Evolutionary conservation across 2,888 invertebrate genomes (phyloP).

Genomic region (Epinotia nisella): DNA sequence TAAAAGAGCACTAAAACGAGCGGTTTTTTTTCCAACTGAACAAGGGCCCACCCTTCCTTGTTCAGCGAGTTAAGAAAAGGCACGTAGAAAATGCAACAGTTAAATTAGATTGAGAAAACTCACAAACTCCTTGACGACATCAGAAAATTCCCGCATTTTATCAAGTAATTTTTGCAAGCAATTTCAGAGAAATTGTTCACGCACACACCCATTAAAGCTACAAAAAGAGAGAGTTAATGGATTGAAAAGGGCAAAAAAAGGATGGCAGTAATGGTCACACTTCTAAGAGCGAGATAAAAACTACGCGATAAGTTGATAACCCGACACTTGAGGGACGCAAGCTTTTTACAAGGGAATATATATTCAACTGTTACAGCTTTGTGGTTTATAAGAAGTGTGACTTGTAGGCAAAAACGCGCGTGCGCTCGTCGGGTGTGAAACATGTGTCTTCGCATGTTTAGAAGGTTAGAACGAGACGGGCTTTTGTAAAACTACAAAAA

Average conservation of each 20-base stretch:
- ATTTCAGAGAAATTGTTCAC: slow-evolving; percentile 33
- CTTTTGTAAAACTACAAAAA: no score
- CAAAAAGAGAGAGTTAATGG: slow-evolving; percentile 38
- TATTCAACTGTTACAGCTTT: slow-evolving; percentile 17
- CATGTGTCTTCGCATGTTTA: slow-evolving; percentile 6
- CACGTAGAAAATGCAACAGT: neutral
- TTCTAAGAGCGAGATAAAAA: slow-evolving; percentile 41
- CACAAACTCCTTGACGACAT: neutral
- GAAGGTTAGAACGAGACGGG: no score
- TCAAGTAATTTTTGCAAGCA: slow-evolving; percentile 31
- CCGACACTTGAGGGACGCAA: slow-evolving; percentile 32
- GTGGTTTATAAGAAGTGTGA: slow-evolving; percentile 4
- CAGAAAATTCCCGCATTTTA: slow-evolving; percentile 3
- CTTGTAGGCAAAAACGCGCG: slow-evolving; percentile 16
- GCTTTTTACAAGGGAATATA: slow-evolving; percentile 34
- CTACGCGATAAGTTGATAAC: slow-evolving; percentile 43
- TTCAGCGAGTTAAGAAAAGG: no score
- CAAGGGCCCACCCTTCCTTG: no score
- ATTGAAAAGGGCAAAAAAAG: slow-evolving; percentile 40
- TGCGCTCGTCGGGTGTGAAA: slow-evolving; percentile 9
- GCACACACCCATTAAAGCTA: slow-evolving; percentile 30
- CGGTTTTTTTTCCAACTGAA: no score
- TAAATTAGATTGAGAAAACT: slow-evolving; percentile 8
- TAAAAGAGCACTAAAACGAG: no score
- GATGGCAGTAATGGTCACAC: slow-evolving; percentile 36